Conservation (phyloP, 2,113 vertebrate species). For the Gymnogyps californianus region DNA sequence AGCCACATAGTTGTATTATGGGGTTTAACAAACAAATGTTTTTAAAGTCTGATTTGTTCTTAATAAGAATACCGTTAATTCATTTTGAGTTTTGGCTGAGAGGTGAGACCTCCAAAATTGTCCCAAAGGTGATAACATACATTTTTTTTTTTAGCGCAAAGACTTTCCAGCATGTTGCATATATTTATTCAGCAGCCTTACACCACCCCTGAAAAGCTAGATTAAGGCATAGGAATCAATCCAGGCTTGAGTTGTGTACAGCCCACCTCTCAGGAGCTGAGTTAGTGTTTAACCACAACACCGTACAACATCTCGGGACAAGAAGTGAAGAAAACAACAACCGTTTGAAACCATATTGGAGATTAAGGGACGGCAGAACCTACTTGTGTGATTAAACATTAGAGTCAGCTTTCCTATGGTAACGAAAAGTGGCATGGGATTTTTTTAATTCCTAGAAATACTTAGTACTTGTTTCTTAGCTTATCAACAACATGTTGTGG, state of each 20-base stretch:
- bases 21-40: neutral
- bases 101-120: constrained; percentile 19
- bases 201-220: neutral
- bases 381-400: neutral
- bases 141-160: neutral
- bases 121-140: neutral
- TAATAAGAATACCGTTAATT: neutral
- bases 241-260: neutral
- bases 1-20: neutral
- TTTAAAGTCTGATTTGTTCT: constrained; percentile 8
- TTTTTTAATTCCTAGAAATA: constrained; percentile 52
- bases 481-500: constrained; percentile 61
- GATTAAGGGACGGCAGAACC: neutral
- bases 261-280: neutral
- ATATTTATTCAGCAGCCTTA: constrained; percentile 1
- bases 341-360: neutral
- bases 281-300: neutral
- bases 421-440: neutral
- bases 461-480: constrained; percentile 46
- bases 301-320: neutral
- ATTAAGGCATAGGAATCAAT: neutral
- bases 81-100: neutral
- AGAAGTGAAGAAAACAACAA: neutral
- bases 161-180: neutral
- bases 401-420: neutral